Evolutionary conservation across 2,888 invertebrate species (phyloP).

Genomic region (Cerceris ruficornis): DNA sequence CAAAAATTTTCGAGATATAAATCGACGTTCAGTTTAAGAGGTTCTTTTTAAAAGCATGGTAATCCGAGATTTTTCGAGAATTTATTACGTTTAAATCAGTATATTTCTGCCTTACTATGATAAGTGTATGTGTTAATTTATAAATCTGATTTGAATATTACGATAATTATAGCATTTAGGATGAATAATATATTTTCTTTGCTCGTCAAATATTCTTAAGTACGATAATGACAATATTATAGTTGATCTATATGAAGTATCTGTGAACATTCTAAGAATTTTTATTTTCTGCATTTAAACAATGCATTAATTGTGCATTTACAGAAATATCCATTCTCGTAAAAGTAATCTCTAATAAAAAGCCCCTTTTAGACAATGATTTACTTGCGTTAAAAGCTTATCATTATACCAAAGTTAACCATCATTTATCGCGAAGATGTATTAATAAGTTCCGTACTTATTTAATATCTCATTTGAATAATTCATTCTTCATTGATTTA

Average conservation of each 20-base stretch:
- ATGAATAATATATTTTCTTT: slow-evolving; percentile 29
- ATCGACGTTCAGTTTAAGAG: no score
- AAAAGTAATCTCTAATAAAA: background rate
- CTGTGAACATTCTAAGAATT: background rate
- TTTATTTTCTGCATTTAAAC: background rate
- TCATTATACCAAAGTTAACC: slow-evolving; percentile 42
- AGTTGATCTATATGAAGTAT: slow-evolving; percentile 35
- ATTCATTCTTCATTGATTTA: background rate
- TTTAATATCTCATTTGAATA: slow-evolving; percentile 15
- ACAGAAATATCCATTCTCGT: background rate
- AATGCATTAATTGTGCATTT: background rate
- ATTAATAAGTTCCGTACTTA: slow-evolving; percentile 30
- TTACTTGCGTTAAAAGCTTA: slow-evolving; percentile 24
- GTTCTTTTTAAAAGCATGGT: no score
- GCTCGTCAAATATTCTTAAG: slow-evolving; percentile 12
- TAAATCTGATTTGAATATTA: slow-evolving; percentile 19
- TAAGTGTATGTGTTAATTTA: background rate
- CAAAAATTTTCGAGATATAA: no score
- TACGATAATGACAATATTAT: slow-evolving; percentile 67
- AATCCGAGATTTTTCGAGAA: background rate
- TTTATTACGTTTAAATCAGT: background rate
- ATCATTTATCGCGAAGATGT: slow-evolving; percentile 6
- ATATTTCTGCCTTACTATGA: background rate
- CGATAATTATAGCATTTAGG: slow-evolving; percentile 1
- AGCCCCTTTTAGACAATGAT: slow-evolving; percentile 15